Base-by-base conservation (phyloP, 2,888 invertebrate species). In the Oscheius onirici region DNA sequence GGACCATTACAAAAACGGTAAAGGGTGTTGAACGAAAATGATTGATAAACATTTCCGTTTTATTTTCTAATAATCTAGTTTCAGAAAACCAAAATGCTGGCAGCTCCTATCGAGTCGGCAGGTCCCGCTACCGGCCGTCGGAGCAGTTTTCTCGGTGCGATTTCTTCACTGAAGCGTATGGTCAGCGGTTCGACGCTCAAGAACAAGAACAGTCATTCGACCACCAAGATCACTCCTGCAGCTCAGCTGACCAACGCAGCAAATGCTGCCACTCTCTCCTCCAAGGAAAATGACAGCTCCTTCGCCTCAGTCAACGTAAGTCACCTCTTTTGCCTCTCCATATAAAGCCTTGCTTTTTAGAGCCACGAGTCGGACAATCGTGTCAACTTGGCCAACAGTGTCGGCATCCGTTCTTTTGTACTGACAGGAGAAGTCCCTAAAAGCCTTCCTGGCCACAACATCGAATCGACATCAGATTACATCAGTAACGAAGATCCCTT, bases 101-200 rank as follows among this genome's bases (percentile, higher is more conserved):
- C 57, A 17, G 34, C 57, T 17, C 57, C 54, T 28, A 17, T 46
- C n/a, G 46, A 46, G 20, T 13, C 58, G 15, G 13, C 40, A n/a
- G n/a, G 41, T 20, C 15, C 15, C 2, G 26, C 26, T 15, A 34
- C 63, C 17, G 28, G 60, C 26, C 60, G 60, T 24, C 40, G 60
- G 10, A 60, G 60, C 60, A 60, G 60, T 44, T 60, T 60, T 24
- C 15, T 55, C 26, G 54, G 34, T 2, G 54, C 26, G 6, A 26
- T 63, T 5, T 15, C n/a, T 1, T 46, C 63, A 26, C 49, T 63
- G n/a, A 63, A 49, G 34, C 46, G 63, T 8, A 49, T 63, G 49
- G 63, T 63, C 63, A 63, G 63, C 17, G 49, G 49, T n/a, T 63
- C 63, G 26, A 15, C 49, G n/a, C 44, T 63, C 15, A 63, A 49